Conservation (phyloP, 2,113 vertebrate species). For the Macquaria ambigua region DNA sequence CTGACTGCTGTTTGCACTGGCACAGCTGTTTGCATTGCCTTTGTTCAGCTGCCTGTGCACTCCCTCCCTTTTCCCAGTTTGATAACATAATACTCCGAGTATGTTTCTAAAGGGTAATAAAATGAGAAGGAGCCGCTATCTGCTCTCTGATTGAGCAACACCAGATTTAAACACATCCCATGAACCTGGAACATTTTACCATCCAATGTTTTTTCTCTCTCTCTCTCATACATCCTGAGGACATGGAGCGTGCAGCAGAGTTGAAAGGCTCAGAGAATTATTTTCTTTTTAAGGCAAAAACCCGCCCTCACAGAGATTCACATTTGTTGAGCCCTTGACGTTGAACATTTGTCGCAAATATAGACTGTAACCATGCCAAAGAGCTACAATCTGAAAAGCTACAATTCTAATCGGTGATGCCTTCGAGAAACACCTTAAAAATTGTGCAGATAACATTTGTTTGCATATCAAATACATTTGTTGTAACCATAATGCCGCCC, state of each 20-base stretch:
- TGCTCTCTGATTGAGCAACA: conserved; percentile 70
- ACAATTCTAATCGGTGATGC: neutral
- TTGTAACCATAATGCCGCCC: neutral
- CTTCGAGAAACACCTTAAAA: conserved; percentile 13
- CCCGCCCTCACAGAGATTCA: conserved; percentile 38
- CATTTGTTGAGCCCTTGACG: conserved; percentile 43
- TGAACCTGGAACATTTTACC: conserved; percentile 56
- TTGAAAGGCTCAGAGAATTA: conserved; percentile 44
- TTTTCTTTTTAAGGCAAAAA: conserved; percentile 44
- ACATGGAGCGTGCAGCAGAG: conserved; percentile 35
- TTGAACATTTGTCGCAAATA: conserved; percentile 33
- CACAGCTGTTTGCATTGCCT: conserved; percentile 80
- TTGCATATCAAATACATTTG: conserved; percentile 4
- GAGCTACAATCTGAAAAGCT: neutral
- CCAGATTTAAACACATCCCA: conserved; percentile 62
- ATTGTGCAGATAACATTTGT: neutral
- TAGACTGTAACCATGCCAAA: conserved; percentile 3
- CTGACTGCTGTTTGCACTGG: conserved; percentile 81
- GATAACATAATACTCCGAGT: conserved; percentile 79
- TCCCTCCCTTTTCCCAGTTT: conserved; percentile 75
- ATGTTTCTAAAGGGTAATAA: conserved; percentile 75
- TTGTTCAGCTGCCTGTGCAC: conserved; percentile 77
- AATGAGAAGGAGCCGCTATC: conserved; percentile 67
- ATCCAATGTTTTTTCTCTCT: conserved; percentile 51
- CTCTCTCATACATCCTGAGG: conserved; percentile 54